Evolutionary conservation across 2,888 invertebrate species (phyloP).

Genomic region (Apamea anceps): DNA sequence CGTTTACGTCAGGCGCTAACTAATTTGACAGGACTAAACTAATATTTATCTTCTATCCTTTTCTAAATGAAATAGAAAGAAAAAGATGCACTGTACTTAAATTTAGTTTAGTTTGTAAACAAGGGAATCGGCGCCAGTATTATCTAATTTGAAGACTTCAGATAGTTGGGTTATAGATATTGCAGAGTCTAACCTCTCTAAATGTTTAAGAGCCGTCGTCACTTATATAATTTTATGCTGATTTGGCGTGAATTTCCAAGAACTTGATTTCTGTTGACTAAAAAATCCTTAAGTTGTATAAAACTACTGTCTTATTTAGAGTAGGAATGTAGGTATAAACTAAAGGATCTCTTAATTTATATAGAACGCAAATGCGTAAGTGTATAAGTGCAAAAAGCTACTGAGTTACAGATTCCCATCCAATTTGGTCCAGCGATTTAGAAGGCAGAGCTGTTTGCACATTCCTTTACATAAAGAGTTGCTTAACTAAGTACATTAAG

Average conservation of each 20-base stretch:
- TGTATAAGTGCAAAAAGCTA: slow-evolving; percentile 10
- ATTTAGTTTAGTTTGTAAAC: no score
- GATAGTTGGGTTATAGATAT: not conserved
- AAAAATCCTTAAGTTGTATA: no score
- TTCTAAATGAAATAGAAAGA: no score
- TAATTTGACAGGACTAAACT: no score
- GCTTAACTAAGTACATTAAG: slow-evolving; percentile 3
- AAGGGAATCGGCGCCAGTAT: no score
- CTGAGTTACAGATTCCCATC: not conserved
- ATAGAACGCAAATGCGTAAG: not conserved
- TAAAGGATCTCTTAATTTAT: not conserved
- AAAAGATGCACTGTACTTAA: no score
- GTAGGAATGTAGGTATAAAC: not conserved
- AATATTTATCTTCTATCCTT: no score
- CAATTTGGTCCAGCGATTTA: slow-evolving; percentile 20
- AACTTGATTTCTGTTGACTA: not conserved
- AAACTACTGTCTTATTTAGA: not conserved
- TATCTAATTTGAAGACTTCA: not conserved
- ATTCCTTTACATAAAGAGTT: slow-evolving; percentile 20
- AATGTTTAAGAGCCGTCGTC: not conserved
- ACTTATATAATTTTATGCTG: not conserved
- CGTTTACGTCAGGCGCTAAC: no score
- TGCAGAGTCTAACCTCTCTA: not conserved
- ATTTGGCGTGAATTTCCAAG: not conserved
- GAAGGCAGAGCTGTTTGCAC: not conserved